Conservation (phyloP, 2,888 invertebrate species). For the Apamea sordens region DNA sequence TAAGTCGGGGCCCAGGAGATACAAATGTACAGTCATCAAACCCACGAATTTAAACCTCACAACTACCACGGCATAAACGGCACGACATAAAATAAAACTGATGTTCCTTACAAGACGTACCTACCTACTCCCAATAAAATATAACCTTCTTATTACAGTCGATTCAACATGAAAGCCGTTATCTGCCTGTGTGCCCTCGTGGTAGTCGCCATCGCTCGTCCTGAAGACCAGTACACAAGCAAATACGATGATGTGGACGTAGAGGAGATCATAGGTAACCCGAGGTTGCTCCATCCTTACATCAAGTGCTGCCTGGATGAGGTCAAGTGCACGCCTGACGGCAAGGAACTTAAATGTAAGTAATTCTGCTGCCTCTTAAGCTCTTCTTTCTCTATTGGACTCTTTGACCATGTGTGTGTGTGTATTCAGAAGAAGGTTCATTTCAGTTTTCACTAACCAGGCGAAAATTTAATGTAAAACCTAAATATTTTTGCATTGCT, state of each 20-base stretch:
- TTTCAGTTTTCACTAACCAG: no score
- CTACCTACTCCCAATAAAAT: background rate
- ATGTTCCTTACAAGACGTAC: no score
- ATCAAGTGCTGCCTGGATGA: constrained; percentile 91
- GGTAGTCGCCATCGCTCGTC: constrained; percentile 67
- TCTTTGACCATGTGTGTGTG: background rate
- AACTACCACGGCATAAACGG: background rate
- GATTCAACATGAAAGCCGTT: constrained; percentile 71
- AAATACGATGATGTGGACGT: constrained; percentile 75
- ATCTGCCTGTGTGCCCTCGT: constrained; percentile 74
- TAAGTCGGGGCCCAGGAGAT: no score
- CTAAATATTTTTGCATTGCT: background rate
- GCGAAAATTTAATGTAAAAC: background rate
- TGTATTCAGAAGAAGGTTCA: no score
- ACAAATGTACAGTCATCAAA: background rate
- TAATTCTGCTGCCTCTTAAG: background rate
- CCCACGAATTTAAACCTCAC: no score
- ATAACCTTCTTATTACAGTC: constrained; percentile 10
- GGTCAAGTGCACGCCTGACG: constrained; percentile 92
- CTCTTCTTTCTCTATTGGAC: background rate
- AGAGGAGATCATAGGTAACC: constrained; percentile 91
- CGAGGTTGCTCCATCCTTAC: constrained; percentile 91
- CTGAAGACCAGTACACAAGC: constrained; percentile 80
- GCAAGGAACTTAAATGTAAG: constrained; percentile 92
- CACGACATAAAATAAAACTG: no score